Percentiles rank a stretch among this genome's conserved stretches.
phyloP scores from a whole-genome alignment of 2,888 invertebrate species.

The Mactromeris polynyma region DNA sequence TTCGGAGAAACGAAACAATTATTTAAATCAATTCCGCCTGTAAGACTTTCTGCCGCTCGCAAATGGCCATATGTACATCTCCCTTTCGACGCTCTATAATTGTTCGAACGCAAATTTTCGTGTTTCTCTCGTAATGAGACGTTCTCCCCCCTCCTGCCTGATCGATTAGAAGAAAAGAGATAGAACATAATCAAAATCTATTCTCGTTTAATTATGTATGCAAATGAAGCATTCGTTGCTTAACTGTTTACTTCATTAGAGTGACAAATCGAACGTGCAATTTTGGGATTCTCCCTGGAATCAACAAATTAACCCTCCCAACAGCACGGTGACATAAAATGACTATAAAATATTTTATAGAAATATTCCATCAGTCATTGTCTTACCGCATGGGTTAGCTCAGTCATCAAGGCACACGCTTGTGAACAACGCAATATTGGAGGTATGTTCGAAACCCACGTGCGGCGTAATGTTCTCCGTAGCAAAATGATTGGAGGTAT shows the following conservation, averaged over 20 bases:
- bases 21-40: constrained; percentile 77
- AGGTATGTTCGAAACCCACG: too few species aligned
- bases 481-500: too few species aligned
- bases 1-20: constrained; percentile 71
- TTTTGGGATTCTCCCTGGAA: constrained; percentile 17
- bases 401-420: too few species aligned
- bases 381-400: too few species aligned
- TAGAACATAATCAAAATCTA: constrained; percentile 72
- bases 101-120: constrained; percentile 41
- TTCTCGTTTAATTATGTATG: constrained; percentile 78
- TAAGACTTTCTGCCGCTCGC: constrained; percentile 61
- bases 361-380: neutral
- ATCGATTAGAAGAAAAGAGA: constrained; percentile 54
- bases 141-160: constrained; percentile 27
- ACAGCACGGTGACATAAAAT: neutral
- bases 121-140: constrained; percentile 48
- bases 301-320: constrained; percentile 22
- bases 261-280: constrained; percentile 41
- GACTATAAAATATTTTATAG: neutral
- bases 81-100: constrained; percentile 6
- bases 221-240: constrained; percentile 70
- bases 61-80: constrained; percentile 69
- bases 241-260: constrained; percentile 67
- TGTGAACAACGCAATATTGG: too few species aligned
- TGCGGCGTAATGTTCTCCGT: too few species aligned